Conservation (phyloP, 1,140 invertebrate species). For the Lysiphlebus fabarum region DNA sequence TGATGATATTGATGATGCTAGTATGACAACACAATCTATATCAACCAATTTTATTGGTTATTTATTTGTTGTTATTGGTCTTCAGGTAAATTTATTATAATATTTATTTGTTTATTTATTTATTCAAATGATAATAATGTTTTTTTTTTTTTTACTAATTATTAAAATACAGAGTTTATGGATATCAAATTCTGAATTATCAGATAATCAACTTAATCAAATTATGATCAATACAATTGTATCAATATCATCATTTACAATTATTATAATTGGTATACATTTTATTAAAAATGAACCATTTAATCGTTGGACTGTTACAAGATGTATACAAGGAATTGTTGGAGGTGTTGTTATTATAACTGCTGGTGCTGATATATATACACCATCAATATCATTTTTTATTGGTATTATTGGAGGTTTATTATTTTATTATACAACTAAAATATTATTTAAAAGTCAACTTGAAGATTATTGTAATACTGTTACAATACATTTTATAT, state of each 20-base stretch:
- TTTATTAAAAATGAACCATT: constrained; percentile 31
- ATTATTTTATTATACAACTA: constrained; percentile 30
- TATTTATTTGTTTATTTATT: neutral
- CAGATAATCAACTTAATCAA: neutral
- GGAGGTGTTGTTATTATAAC: constrained; percentile 33
- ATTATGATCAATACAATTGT: constrained; percentile 35
- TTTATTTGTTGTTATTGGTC: constrained; percentile 34
- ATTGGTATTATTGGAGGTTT: constrained; percentile 30
- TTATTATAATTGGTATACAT: constrained; percentile 31
- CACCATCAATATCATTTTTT: constrained; percentile 26
- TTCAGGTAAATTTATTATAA: constrained; percentile 30
- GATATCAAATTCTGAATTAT: neutral
- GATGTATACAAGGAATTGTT: constrained; percentile 35
- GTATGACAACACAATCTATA: constrained; percentile 27
- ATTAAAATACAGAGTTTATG: neutral
- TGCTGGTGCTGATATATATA: constrained; percentile 31
- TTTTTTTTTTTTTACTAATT: constrained; percentile 7
- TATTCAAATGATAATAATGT: neutral
- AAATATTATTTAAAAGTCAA: constrained; percentile 30
- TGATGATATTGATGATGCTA: constrained; percentile 33
- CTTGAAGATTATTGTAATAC: constrained; percentile 42
- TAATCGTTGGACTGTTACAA: constrained; percentile 37
- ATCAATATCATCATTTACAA: constrained; percentile 31
- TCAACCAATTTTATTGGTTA: constrained; percentile 32
- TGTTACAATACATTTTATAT: constrained; percentile 30